phyloP scores from a whole-genome alignment of 2,888 invertebrate genomes.

The Galerucella calmariensis region DNA sequence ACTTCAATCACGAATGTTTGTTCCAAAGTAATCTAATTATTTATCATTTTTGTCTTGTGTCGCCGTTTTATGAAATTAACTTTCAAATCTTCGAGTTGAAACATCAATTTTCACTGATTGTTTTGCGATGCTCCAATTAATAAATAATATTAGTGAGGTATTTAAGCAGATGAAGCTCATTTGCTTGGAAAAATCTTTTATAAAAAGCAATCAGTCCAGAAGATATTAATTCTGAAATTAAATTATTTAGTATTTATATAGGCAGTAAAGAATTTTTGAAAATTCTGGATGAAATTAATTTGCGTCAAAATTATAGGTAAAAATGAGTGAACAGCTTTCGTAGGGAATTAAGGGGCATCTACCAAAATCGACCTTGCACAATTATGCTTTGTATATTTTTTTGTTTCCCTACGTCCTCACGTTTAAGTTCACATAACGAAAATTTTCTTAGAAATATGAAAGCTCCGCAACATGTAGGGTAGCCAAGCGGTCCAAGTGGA shows the following conservation, averaged over 20 bases:
- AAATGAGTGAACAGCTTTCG: too few relatives aligned
- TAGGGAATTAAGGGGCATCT: too few relatives aligned
- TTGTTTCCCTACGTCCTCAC: too few relatives aligned
- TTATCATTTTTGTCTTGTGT: constrained; percentile 31
- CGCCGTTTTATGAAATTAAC: constrained; percentile 7
- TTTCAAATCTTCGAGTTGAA: neutral
- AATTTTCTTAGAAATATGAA: too few relatives aligned
- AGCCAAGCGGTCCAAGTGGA: too few relatives aligned
- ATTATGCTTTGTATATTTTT: too few relatives aligned
- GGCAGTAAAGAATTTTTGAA: neutral
- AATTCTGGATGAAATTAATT: neutral
- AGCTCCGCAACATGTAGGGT: too few relatives aligned
- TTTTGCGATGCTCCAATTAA: neutral
- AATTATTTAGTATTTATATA: neutral
- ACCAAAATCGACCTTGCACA: too few relatives aligned
- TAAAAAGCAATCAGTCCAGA: neutral
- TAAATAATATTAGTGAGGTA: neutral
- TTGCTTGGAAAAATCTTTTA: neutral
- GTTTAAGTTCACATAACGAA: too few relatives aligned
- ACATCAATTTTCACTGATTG: neutral
- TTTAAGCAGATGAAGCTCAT: neutral
- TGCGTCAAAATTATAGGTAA: too few relatives aligned
- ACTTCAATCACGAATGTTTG: constrained; percentile 53
- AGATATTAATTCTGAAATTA: neutral
- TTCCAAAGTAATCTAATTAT: constrained; percentile 49